Evolutionary conservation across 2,888 invertebrate species (phyloP).

Genomic region (Baronia brevicornis): DNA sequence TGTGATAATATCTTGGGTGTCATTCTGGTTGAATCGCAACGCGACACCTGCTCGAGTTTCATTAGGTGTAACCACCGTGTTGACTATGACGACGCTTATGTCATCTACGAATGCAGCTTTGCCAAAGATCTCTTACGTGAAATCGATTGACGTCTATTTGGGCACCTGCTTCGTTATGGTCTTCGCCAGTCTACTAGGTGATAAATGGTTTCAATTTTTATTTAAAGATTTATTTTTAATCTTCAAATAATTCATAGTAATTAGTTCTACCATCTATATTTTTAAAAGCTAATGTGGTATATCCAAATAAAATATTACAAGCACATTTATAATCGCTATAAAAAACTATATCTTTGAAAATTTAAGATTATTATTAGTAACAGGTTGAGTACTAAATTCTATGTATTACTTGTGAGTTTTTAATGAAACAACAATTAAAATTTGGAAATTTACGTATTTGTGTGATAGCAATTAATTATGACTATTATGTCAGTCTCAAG

Average conservation of each 20-base stretch:
- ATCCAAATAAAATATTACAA: too few relatives aligned
- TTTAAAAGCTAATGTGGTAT: too few relatives aligned
- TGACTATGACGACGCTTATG: slow-evolving; percentile 98
- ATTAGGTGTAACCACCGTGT: slow-evolving; percentile 95
- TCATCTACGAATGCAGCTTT: slow-evolving; percentile 96
- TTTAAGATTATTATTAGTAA: too few relatives aligned
- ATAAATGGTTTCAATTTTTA: slow-evolving; percentile 27
- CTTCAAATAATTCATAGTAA: slow-evolving; percentile 3
- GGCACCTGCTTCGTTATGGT: slow-evolving; percentile 99
- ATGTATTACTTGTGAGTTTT: too few relatives aligned
- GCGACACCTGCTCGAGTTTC: slow-evolving; percentile 96
- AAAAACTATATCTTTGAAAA: too few relatives aligned
- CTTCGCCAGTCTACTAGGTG: slow-evolving; percentile 96
- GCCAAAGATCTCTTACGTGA: slow-evolving; percentile 98
- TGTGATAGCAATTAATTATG: too few relatives aligned
- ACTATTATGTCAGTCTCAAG: too few relatives aligned
- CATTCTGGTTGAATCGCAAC: slow-evolving; percentile 96
- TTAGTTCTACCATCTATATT: not conserved
- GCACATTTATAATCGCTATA: too few relatives aligned
- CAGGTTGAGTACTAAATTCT: too few relatives aligned
- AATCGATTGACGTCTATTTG: slow-evolving; percentile 97
- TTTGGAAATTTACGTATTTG: too few relatives aligned
- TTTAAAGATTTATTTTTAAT: slow-evolving; percentile 3
- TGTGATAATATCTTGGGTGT: slow-evolving; percentile 97
- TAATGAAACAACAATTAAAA: too few relatives aligned